Percentiles rank a stretch among this genome's conserved stretches.
Evolutionary conservation across 64 coral and sea anemone species (phyloP).

Genomic region (Astreopora myriophthalma): DNA sequence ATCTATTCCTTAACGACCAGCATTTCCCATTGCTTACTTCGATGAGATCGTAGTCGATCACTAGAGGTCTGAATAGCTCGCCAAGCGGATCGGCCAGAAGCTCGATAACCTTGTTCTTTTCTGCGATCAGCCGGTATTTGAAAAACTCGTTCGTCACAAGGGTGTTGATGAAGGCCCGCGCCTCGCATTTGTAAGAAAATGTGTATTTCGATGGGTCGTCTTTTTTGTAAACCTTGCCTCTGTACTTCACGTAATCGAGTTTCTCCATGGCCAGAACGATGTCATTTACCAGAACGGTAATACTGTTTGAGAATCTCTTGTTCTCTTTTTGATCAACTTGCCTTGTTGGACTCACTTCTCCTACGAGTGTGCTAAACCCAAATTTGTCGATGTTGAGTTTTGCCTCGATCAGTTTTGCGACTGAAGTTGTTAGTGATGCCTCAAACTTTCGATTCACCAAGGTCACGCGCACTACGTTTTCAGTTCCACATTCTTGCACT

Average conservation of each 20-base stretch:
- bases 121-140: background rate
- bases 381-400: background rate
- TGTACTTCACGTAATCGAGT: background rate
- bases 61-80: background rate
- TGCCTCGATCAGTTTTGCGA: background rate
- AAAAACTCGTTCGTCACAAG: slow-evolving; percentile 34
- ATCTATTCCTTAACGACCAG: too few relatives aligned
- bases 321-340: background rate
- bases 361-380: background rate
- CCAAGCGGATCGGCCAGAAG: background rate
- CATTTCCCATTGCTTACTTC: too few relatives aligned
- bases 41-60: too few relatives aligned
- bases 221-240: background rate
- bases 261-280: background rate
- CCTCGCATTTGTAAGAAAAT: slow-evolving; percentile 53
- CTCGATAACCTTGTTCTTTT: background rate
- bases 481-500: background rate
- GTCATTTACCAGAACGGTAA: background rate
- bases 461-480: background rate
- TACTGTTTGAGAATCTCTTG: background rate
- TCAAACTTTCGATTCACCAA: background rate
- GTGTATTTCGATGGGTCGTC: background rate
- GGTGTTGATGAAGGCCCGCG: slow-evolving; percentile 56
- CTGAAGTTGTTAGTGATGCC: background rate
- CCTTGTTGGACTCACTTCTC: background rate